phyloP scores from a whole-genome alignment of 2,888 invertebrate species.

The Ophion slaviceki region DNA sequence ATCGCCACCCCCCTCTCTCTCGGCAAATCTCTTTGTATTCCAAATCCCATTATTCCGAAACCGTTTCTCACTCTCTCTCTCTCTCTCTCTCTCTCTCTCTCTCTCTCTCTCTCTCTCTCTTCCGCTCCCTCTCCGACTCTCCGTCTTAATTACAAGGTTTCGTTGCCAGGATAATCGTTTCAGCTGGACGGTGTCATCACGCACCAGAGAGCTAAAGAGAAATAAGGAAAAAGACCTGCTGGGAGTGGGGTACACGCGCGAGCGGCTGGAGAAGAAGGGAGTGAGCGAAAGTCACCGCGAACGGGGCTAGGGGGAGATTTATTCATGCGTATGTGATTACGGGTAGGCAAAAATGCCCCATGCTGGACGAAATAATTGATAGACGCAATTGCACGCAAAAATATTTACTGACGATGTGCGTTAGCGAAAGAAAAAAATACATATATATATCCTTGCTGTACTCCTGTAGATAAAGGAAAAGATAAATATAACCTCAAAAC shows the following conservation, averaged over 20 bases:
- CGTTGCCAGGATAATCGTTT: background rate
- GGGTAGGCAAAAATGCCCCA: too few relatives aligned
- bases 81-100: background rate
- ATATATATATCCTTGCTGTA: background rate
- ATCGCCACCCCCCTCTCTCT: constrained; percentile 41
- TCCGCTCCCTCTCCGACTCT: background rate
- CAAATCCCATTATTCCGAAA: too few relatives aligned
- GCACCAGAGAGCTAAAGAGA: background rate
- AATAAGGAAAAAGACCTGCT: background rate
- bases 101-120: background rate
- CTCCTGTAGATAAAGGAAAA: background rate
- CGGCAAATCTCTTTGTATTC: background rate
- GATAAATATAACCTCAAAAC: background rate
- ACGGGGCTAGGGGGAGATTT: too few relatives aligned
- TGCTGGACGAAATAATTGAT: too few relatives aligned
- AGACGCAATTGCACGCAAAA: too few relatives aligned
- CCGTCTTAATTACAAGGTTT: background rate
- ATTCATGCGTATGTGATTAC: too few relatives aligned
- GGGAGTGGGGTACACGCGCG: background rate
- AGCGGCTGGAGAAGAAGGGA: background rate
- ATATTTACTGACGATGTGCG: too few relatives aligned
- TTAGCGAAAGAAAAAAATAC: background rate
- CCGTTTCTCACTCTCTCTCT: too few relatives aligned
- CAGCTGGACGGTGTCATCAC: background rate
- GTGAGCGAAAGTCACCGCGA: background rate